Conservation (phyloP, 2,888 invertebrate species). For the Parnassius mnemosyne region DNA sequence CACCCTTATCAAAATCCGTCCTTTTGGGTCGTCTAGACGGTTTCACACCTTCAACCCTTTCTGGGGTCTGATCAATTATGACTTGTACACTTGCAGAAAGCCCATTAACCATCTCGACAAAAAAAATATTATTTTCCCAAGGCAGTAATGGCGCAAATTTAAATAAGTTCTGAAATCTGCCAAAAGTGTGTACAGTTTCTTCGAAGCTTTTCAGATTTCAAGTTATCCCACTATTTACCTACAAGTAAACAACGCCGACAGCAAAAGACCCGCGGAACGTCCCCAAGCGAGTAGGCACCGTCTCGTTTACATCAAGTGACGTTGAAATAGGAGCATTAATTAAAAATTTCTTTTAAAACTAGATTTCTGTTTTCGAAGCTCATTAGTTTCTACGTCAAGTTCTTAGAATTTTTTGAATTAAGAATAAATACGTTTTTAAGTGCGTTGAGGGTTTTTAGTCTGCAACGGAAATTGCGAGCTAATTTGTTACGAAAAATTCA, state of each 20-base stretch:
- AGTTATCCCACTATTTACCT: background rate
- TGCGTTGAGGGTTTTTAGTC: too few species aligned
- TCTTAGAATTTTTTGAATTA: background rate
- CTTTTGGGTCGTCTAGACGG: conserved; percentile 77
- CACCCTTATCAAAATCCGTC: conserved; percentile 75
- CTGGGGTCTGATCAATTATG: conserved; percentile 53
- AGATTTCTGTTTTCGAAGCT: conserved; percentile 6
- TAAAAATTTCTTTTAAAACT: conserved; percentile 9
- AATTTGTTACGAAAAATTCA: too few species aligned
- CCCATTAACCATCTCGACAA: too few species aligned
- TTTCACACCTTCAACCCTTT: conserved; percentile 73
- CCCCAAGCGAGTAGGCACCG: conserved; percentile 6
- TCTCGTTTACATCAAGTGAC: conserved; percentile 17
- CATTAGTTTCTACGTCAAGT: conserved; percentile 2
- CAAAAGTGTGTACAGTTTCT: conserved; percentile 13
- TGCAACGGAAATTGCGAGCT: too few species aligned
- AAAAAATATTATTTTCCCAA: background rate
- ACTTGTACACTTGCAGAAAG: conserved; percentile 37
- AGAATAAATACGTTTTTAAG: background rate
- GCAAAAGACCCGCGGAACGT: conserved; percentile 16
- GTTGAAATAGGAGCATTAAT: conserved; percentile 16
- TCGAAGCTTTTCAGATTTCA: conserved; percentile 10
- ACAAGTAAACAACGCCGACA: conserved; percentile 6
- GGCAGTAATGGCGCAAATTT: background rate
- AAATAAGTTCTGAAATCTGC: conserved; percentile 1